These are phyloP conservation scores for Nothoprocta pentlandii DNA, from an alignment of 2,113 vertebrate genomes.

Conservation along the genomic window DNA sequence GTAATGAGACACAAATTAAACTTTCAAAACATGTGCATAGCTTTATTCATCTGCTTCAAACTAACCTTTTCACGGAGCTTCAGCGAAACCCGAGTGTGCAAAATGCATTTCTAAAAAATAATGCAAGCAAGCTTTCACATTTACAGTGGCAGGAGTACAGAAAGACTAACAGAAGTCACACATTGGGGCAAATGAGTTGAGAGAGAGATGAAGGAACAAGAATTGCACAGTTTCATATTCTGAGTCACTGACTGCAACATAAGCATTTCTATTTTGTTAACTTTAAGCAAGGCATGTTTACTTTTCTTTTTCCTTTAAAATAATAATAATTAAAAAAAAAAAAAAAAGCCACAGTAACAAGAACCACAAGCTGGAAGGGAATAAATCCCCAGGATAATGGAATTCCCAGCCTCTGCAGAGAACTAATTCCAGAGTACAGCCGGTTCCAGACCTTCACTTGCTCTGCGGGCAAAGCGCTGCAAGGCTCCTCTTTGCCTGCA, in stretches of 20 bases:
- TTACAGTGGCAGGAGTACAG: slow-evolving; percentile 77
- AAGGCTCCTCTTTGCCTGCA: slow-evolving; percentile 10
- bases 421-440: slow-evolving; percentile 43
- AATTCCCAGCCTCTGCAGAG: slow-evolving; percentile 14
- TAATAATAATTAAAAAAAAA: neutral
- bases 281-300: slow-evolving; percentile 63
- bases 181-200: slow-evolving; percentile 32
- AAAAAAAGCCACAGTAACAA: slow-evolving; percentile 32
- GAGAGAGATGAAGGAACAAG: slow-evolving; percentile 53
- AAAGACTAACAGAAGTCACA: slow-evolving; percentile 72
- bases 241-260: slow-evolving; percentile 73
- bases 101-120: slow-evolving; percentile 82
- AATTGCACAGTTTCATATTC: slow-evolving; percentile 73
- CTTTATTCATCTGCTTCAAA: slow-evolving; percentile 82
- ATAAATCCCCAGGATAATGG: neutral
- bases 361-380: slow-evolving; percentile 48
- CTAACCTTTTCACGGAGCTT: slow-evolving; percentile 79
- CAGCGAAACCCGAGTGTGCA: slow-evolving; percentile 78
- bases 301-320: slow-evolving; percentile 6
- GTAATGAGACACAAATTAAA: slow-evolving; percentile 83
- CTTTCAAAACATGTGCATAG: slow-evolving; percentile 83
- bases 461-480: slow-evolving; percentile 42
- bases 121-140: slow-evolving; percentile 82
- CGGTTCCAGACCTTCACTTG: slow-evolving; percentile 12
- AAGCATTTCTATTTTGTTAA: slow-evolving; percentile 1